These are phyloP conservation scores for Physocephala rufipes DNA, from an alignment of 2,888 invertebrate genomes.

Conservation along the genomic window DNA sequence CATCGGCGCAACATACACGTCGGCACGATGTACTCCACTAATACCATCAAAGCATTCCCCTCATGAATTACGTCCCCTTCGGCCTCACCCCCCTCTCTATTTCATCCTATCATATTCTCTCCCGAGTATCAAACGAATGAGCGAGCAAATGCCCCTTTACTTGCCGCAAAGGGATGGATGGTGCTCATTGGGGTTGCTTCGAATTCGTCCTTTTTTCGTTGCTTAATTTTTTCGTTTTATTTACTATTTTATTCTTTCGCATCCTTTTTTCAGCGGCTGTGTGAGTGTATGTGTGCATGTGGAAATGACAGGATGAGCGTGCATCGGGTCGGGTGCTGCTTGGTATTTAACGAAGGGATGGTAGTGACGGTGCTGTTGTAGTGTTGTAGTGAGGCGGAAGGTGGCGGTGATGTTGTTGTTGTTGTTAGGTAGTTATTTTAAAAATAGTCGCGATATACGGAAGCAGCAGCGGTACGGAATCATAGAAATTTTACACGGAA, in stretches of 20 bases:
- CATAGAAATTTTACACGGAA: conserved; percentile 43
- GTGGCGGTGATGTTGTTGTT: conserved; percentile 42
- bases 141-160: not conserved
- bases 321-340: conserved; percentile 1
- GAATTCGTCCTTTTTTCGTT: conserved; percentile 36
- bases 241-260: conserved; percentile 41
- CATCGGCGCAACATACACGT: conserved; percentile 37
- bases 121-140: conserved; percentile 18
- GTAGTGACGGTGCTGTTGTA: conserved; percentile 35
- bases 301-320: conserved; percentile 1
- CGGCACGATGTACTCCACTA: conserved; percentile 26
- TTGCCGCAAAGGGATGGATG: conserved; percentile 36
- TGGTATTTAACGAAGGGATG: conserved; percentile 15
- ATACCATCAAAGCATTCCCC: conserved; percentile 21
- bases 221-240: conserved; percentile 32
- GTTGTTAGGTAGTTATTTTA: conserved; percentile 42
- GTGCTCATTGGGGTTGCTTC: conserved; percentile 43
- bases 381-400: conserved; percentile 35
- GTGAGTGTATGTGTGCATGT: conserved; percentile 43
- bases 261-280: conserved; percentile 43
- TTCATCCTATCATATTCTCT: conserved; percentile 2
- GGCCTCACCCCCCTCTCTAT: not conserved
- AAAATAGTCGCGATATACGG: conserved; percentile 35
- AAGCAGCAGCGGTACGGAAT: conserved; percentile 9
- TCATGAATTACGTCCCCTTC: conserved; percentile 26